phyloP scores from a whole-genome alignment of 1,140 invertebrate genomes.

The Pseudoatta argentina region DNA sequence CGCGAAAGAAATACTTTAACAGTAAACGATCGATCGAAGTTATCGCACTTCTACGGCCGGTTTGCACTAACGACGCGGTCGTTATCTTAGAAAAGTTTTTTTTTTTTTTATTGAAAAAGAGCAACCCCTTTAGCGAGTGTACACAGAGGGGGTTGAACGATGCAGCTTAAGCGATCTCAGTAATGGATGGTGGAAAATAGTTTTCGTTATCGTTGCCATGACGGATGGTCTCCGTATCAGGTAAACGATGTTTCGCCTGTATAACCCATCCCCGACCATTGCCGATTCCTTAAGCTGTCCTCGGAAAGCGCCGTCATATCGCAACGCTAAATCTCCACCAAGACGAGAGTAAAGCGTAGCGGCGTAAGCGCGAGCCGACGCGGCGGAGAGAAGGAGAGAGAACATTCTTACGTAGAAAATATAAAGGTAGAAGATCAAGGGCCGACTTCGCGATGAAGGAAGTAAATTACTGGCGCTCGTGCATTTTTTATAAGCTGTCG shows the following conservation, averaged over 20 bases:
- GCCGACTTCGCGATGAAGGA: slow-evolving; percentile 42
- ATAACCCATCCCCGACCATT: slow-evolving; percentile 33
- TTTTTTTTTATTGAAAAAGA: slow-evolving; percentile 56
- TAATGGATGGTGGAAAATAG: slow-evolving; percentile 63
- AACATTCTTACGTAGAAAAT: slow-evolving; percentile 31
- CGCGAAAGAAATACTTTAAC: slow-evolving; percentile 47
- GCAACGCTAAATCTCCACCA: slow-evolving; percentile 54
- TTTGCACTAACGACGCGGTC: slow-evolving; percentile 44
- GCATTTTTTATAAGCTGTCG: slow-evolving; percentile 57
- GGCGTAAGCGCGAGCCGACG: not conserved
- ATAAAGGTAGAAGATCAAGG: slow-evolving; percentile 51
- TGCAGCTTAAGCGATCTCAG: slow-evolving; percentile 60
- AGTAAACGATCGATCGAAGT: slow-evolving; percentile 55
- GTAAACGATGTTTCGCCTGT: slow-evolving; percentile 54
- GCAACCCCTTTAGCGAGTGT: slow-evolving; percentile 26
- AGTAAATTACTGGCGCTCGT: slow-evolving; percentile 61
- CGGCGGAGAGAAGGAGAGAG: not conserved
- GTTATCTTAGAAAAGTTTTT: slow-evolving; percentile 47
- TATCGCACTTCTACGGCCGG: slow-evolving; percentile 51
- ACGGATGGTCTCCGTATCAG: slow-evolving; percentile 57
- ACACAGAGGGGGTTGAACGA: slow-evolving; percentile 32
- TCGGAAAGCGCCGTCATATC: slow-evolving; percentile 54
- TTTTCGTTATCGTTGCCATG: slow-evolving; percentile 63
- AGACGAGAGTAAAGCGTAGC: slow-evolving; percentile 47
- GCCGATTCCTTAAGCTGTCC: slow-evolving; percentile 62